Base-by-base conservation (phyloP, 2,888 invertebrate genomes). In the Griposia aprilina region DNA sequence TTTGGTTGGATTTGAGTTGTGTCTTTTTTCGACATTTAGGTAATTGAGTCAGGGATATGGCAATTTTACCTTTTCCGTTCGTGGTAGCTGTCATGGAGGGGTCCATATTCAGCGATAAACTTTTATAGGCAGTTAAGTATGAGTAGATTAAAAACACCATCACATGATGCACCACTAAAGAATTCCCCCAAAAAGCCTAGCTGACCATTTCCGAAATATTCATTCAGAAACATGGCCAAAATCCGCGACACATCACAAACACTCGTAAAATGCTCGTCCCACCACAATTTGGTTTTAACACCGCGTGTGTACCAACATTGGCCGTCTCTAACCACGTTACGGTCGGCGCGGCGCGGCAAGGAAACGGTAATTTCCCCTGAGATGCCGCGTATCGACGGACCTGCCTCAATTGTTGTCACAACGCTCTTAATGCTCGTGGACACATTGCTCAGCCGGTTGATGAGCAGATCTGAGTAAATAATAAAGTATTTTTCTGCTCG, bases 321-420 rank as follows among this genome's bases (percentile, higher is more conserved):
- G 88, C 80, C 65, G 89, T 88, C 90, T 88, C 90, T 88, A 90
- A 92, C 92, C 86, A 73, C 88, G 90, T 91, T 91, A 92, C 85
- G 82, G 88, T 80, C 65, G 81, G 79, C 77, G 74, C 83, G 36
- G 36, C 78, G 87, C 78, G 80, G 90, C 86, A 91, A 92, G 92
- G 90, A 92, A 90, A 80, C 89, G 84, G 91, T 94, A 93, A 94
- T 94, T 94, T 94, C 94, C 94, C 94, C 74, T 55, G 94, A 93
- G 94, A 92, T 89, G 88, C 76, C 71, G 70, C 88, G 90, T 93
- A 94, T 94, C 92, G 94, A 93, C 93, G 88, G 90, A 87, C 90
- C 85, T 85, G 90, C 88, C 88, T 90, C 90, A 88, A 90, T 90
- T 91, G 91, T 91, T 90, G 91, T 90, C 89, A 88, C 83, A 87